A percentile compares a stretch with the other conserved stretches of the same genome.
phyloP scores from a whole-genome alignment of 1,140 invertebrate genomes.

The Drosophila dunni region DNA sequence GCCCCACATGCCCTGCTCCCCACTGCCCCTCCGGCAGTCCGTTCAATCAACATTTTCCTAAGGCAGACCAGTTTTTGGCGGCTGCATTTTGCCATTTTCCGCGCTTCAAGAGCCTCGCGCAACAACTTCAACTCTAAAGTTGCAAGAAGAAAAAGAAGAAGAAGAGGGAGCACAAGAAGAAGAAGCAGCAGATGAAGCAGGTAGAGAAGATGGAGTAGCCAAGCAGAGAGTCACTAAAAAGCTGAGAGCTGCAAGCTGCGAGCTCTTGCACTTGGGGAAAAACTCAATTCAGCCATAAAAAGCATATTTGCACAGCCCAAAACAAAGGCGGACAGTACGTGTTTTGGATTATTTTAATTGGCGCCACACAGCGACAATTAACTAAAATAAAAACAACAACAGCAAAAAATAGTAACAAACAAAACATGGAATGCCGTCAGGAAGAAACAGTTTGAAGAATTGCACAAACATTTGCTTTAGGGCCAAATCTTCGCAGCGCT shows the following conservation, averaged over 20 bases:
- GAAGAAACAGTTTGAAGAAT: constrained; percentile 4
- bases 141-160: background rate
- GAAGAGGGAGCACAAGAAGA: background rate
- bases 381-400: constrained; percentile 20
- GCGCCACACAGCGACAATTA: constrained; percentile 34
- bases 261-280: constrained; percentile 51
- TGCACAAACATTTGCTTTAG: constrained; percentile 19
- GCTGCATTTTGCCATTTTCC: constrained; percentile 77
- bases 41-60: constrained; percentile 64
- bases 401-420: constrained; percentile 9
- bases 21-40: background rate
- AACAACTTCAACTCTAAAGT: constrained; percentile 1
- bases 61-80: constrained; percentile 76
- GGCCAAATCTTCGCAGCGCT: constrained; percentile 16
- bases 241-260: constrained; percentile 19
- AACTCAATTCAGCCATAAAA: constrained; percentile 44
- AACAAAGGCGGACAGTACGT: constrained; percentile 60
- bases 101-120: constrained; percentile 59
- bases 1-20: background rate
- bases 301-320: constrained; percentile 44
- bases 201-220: background rate
- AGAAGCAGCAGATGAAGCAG: background rate
- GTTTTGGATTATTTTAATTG: constrained; percentile 75
- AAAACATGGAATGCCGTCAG: background rate
- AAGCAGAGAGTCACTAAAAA: constrained; percentile 2